Evolutionary conservation across 2,797 vertebrate genomes (phyloP), one percentile per base, ranked within the genome.

Genomic region (Carapus acus): DNA sequence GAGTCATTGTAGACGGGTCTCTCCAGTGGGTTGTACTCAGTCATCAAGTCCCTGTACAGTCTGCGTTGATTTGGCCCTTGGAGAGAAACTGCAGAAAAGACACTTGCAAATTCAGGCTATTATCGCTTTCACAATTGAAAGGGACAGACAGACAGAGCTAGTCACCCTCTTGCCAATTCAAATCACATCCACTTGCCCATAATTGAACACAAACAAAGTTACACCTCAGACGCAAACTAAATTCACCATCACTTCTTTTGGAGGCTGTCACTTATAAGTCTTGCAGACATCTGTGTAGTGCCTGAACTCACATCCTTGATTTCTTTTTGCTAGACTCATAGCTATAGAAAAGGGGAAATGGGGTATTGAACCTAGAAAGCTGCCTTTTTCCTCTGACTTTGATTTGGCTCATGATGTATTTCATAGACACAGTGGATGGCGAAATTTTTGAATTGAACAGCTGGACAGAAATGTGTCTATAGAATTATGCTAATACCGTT

Each of bases 1-100:
- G 85, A 82, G 51, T 90, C 88, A 6, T 89, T 87, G 48, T 14
- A 41, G 50, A 91, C 87, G 0, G 89, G 89, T 58, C 88, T 76
- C 68, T 57, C 86, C 54, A 88, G 62, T 1, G 67, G 58, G 61
- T 75, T 85, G 70, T 89, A 88, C 39, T 31, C 1, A 0, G 0
- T n/a, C 85, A 91, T 73, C 58, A 91, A 73, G 17, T 85, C 55
- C 0, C 2, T 4, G 69, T 83, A 85, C 38, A 91, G 73, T 54
- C 77, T 82, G 16, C 59, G 72, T 69, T 89, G 82, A 27, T 74
- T 42, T 18, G 74, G 55, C 19, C 87, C 87, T 59, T 90, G 86
- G 54, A 79, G 71, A 51, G 88, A 87, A 18, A 70, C 89, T 90
- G 46, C 16, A 69, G 15, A 19, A 40, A 13, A 72, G 23, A 62